Base-by-base conservation (phyloP, 2,113 vertebrate genomes). In the Podilymbus podiceps region DNA sequence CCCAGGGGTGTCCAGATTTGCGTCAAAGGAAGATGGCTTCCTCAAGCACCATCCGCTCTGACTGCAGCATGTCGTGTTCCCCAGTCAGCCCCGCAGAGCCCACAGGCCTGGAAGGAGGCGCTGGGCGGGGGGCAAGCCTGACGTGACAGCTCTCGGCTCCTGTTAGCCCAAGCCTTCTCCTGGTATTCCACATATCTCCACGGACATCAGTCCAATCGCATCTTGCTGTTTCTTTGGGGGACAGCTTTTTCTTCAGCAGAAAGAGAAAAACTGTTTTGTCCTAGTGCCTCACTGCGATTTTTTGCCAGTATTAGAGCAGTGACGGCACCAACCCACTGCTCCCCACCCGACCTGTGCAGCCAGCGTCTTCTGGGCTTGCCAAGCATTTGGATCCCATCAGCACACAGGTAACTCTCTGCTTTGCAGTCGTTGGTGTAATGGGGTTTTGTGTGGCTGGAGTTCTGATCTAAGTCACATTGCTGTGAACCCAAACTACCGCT, bases 91-190 rank as follows among this genome's bases (percentile, higher is more conserved):
- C 33, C 0, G 2, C 35, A 67, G 27, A 81, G 17, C 25, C 49
- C 64, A 44, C 9, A 28, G 20, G 8, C 55, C 49, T 67, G n/a
- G 66, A 88, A 44, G 33, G n/a, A 78, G 68, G 31, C 3, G 9
- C 11, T 25, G 38, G 8, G 35, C 0, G 3, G 22, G 22, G 50
- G 31, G 47, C 40, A 87, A 35, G 52, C 15, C 28, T 77, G 28
- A 52, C 0, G 0, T 31, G 35, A 60, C 49, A 84, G 19, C 38
- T 27, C 40, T 60, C 20, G 1, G 3, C 52, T 88, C 27, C 30
- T 49, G 33, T 31, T 62, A 77, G 66, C 25, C 23, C 25, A n/a
- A 40, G 47, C 23, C 40, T 62, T 56, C 81, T 84, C 68, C 44
- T 77, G 50, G 28, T 69, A 44, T 35, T 85, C 50, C 35, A 81